phyloP scores from a whole-genome alignment of 2,113 vertebrate species.

The Oriolus oriolus region DNA sequence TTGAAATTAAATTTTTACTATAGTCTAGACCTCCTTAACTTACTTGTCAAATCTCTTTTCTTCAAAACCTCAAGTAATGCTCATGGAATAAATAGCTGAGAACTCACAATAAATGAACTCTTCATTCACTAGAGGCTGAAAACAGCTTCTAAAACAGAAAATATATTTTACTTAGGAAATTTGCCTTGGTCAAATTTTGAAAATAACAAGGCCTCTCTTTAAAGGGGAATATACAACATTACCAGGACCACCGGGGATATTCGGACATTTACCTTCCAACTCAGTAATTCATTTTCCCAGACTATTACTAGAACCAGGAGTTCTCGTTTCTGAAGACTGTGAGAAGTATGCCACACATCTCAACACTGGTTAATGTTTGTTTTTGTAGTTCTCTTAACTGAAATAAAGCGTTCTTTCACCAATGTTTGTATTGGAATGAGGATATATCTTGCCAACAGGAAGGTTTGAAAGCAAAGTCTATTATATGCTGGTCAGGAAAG shows the following conservation, averaged over 20 bases:
- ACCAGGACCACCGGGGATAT: background rate
- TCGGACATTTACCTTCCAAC: background rate
- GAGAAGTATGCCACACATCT: background rate
- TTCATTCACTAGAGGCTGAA: background rate
- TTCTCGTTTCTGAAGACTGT: background rate
- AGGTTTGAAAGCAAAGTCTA: background rate
- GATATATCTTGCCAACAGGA: background rate
- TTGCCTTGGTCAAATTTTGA: background rate
- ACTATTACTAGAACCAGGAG: background rate
- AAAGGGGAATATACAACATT: background rate
- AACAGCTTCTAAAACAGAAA: background rate
- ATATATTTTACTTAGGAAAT: background rate
- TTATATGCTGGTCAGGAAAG: background rate
- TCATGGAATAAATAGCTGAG: background rate
- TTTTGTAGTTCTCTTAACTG: background rate
- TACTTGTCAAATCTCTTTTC: background rate
- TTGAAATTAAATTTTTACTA: background rate
- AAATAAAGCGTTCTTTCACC: constrained; percentile 29
- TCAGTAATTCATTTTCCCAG: background rate
- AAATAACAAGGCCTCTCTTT: background rate
- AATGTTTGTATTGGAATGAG: background rate
- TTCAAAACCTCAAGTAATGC: background rate
- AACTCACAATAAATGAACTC: constrained; percentile 6
- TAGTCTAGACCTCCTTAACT: background rate
- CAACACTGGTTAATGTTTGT: background rate